A percentile compares a stretch with the other conserved stretches of the same genome.
Evolutionary conservation across 2,797 vertebrate genomes (phyloP).

Genomic region (Phrynocephalus forsythii): DNA sequence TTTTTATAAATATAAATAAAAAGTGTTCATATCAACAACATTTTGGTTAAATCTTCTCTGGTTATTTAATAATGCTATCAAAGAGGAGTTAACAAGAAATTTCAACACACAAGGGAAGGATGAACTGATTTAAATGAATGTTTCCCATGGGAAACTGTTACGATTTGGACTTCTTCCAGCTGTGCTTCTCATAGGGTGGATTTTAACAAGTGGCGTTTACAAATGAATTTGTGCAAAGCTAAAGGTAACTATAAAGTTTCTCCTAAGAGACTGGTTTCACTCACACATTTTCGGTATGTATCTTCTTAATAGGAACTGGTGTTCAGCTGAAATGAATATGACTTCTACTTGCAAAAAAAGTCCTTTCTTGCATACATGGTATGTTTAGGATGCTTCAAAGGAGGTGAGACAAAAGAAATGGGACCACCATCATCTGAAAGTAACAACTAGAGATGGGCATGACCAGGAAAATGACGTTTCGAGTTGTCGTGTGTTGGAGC

Average conservation of each 20-base stretch:
- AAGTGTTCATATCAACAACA: slow-evolving; percentile 5
- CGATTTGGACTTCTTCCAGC: slow-evolving; percentile 38
- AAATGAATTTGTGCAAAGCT: slow-evolving; percentile 9
- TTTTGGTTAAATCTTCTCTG: slow-evolving; percentile 32
- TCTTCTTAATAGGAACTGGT: not conserved
- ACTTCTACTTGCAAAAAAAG: not conserved
- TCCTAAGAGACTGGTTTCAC: not conserved
- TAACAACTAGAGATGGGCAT: too few species aligned
- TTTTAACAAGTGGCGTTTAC: slow-evolving; percentile 32
- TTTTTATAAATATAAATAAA: not conserved
- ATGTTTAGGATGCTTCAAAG: too few species aligned
- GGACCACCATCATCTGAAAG: too few species aligned
- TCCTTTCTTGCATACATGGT: too few species aligned
- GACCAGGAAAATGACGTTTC: too few species aligned
- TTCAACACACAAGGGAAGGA: slow-evolving; percentile 11
- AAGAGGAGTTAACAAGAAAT: not conserved
- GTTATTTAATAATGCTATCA: slow-evolving; percentile 23
- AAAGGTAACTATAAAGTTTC: not conserved
- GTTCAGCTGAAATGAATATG: not conserved
- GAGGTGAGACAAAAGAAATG: too few species aligned
- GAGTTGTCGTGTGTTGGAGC: too few species aligned
- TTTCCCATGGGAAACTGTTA: slow-evolving; percentile 20
- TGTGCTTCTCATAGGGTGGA: slow-evolving; percentile 25
- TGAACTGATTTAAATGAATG: slow-evolving; percentile 32
- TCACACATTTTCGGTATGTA: slow-evolving; percentile 3